These are phyloP conservation scores for Saxicola maurus DNA, from an alignment of 2,797 vertebrate species.

Conservation along the genomic window DNA sequence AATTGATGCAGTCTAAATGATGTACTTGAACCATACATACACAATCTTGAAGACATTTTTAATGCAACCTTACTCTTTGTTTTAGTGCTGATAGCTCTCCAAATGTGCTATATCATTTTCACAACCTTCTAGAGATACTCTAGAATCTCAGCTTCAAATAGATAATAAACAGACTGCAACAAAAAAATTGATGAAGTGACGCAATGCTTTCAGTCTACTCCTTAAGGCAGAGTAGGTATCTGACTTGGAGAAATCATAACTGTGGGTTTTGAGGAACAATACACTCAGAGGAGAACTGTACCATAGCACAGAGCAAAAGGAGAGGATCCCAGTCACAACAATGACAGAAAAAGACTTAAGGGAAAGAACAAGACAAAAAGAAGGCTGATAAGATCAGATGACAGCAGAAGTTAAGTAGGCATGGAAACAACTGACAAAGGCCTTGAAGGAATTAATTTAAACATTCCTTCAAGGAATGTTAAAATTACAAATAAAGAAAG, in stretches of 20 bases:
- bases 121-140: background rate
- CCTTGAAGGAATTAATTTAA: background rate
- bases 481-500: background rate
- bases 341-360: background rate
- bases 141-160: background rate
- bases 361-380: background rate
- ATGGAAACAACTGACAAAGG: background rate
- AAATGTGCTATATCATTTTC: background rate
- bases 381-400: background rate
- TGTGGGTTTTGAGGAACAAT: background rate
- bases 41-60: background rate
- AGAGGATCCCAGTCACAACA: background rate
- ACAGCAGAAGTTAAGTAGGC: background rate
- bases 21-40: background rate
- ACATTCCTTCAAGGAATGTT: background rate
- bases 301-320: background rate
- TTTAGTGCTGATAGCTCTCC: background rate
- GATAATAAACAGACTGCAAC: background rate
- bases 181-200: background rate
- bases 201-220: background rate
- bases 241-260: background rate
- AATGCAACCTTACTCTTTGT: background rate
- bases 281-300: background rate
- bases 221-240: background rate
- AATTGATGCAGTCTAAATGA: background rate